These are phyloP conservation scores for Drosophila bocqueti DNA, from an alignment of 1,140 invertebrate genomes.

Conservation along the genomic window DNA sequence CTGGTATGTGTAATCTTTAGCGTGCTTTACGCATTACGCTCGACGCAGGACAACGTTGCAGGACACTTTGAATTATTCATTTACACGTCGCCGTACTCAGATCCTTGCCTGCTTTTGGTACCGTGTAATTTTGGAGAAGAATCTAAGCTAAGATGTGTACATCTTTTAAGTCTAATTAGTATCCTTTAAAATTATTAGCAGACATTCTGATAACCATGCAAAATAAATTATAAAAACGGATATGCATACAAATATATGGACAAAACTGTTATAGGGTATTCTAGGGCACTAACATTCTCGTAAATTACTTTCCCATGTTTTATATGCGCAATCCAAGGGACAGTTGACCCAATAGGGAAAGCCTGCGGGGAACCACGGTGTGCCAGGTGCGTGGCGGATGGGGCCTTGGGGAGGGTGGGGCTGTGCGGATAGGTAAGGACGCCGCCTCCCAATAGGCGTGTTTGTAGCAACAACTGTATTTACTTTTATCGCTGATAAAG, in stretches of 20 bases:
- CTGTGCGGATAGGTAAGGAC: slow-evolving; percentile 7
- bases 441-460: slow-evolving; percentile 65
- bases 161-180: no score
- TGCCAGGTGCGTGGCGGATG: slow-evolving; percentile 1
- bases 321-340: slow-evolving; percentile 59
- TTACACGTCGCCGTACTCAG: slow-evolving; percentile 56
- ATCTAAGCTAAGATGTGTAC: neutral
- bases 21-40: slow-evolving; percentile 80
- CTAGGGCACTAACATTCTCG: neutral
- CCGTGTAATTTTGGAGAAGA: neutral
- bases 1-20: slow-evolving; percentile 79
- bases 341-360: slow-evolving; percentile 54
- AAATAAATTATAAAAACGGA: neutral
- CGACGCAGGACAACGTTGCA: slow-evolving; percentile 75
- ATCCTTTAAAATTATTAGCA: neutral
- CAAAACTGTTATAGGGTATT: neutral
- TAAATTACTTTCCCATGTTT: slow-evolving; percentile 1
- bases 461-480: slow-evolving; percentile 82
- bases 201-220: neutral
- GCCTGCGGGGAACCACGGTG: slow-evolving; percentile 8
- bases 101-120: neutral
- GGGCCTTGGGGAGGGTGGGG: neutral
- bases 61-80: slow-evolving; percentile 84
- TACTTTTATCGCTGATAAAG: slow-evolving; percentile 84
- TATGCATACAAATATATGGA: neutral